Evolutionary conservation across 2,113 vertebrate genomes (phyloP), one percentile per base, ranked within the genome.

Genomic region (Eira barbara): DNA sequence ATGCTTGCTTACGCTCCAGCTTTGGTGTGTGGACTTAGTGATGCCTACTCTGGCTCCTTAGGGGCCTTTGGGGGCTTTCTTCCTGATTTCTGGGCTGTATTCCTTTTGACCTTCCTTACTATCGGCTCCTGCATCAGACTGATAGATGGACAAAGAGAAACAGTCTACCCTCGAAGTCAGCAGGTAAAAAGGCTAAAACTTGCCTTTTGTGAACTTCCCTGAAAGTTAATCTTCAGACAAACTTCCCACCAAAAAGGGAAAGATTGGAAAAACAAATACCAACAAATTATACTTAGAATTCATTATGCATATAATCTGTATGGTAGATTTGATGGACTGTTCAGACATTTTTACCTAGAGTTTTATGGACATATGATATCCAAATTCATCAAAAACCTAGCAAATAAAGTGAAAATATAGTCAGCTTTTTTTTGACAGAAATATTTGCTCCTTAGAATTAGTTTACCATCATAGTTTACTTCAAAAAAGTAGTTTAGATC

Each of bases 171-270:
- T 6, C 3, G 25, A 1, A 29, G 29, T 17, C 6, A 61, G 36
- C 31, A 76, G 34, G 80, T 36, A 29, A 86, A 96, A 95, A 81
- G 42, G 18, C 42, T 88, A 7, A 69, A 55, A 81, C 13, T 95
- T 59, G 34, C 63, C 67, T 95, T 89, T 73, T 18, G n/a, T 52
- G 49, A 91, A 95, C 2, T 61, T 86, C 29, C 27, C 36, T 73
- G 52, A 79, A 94, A 93, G 57, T 80, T 84, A 55, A 79, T 55
- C 87, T 96, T 74, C 42, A 63, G 84, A 67, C 15, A 93, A 78
- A 82, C 6, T 78, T 69, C 47, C 67, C 20, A 92, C 25, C 10
- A 6, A 61, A 94, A 89, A 55, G 74, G 63, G 34, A 52, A 34
- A 34, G 36, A 25, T 71, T 76, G 2, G 91, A 76, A 89, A 89